phyloP scores from a whole-genome alignment of 1,140 invertebrate genomes.

The Pissodes strobi region DNA sequence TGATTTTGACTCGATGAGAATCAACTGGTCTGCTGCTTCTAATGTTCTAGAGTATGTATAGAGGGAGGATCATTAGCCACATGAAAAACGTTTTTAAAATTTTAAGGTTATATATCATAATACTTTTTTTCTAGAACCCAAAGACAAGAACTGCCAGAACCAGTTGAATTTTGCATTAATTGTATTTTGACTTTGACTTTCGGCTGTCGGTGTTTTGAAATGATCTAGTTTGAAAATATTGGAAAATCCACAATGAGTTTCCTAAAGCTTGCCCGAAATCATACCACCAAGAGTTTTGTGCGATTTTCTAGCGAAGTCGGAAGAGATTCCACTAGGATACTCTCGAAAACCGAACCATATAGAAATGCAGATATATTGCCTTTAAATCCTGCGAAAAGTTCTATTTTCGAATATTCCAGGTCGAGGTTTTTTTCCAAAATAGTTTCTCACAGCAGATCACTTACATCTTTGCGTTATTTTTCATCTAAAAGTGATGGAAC shows the following conservation, averaged over 20 bases:
- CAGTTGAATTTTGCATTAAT: too few species aligned
- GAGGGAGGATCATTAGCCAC: too few species aligned
- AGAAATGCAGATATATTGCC: neutral
- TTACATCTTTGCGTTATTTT: slow-evolving; percentile 32
- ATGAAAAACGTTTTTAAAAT: neutral
- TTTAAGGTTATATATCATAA: neutral
- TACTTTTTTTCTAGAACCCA: neutral
- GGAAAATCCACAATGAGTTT: slow-evolving; percentile 26
- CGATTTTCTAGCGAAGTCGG: slow-evolving; percentile 9
- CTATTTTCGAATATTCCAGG: too few species aligned
- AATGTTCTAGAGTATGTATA: too few species aligned
- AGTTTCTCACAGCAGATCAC: neutral
- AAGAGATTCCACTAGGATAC: neutral
- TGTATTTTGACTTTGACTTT: neutral
- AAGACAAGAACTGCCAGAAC: too few species aligned
- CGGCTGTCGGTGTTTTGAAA: neutral
- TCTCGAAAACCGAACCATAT: neutral
- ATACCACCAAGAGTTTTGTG: neutral
- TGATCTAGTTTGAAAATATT: neutral
- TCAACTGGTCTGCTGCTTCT: too few species aligned
- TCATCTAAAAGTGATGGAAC: slow-evolving; percentile 45
- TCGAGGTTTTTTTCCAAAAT: slow-evolving; percentile 12
- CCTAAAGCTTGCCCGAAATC: slow-evolving; percentile 7
- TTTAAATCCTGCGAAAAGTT: neutral
- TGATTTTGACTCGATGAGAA: too few species aligned